Evolutionary conservation across 2,113 vertebrate genomes (phyloP).

Genomic region (Brachypteracias leptosomus): DNA sequence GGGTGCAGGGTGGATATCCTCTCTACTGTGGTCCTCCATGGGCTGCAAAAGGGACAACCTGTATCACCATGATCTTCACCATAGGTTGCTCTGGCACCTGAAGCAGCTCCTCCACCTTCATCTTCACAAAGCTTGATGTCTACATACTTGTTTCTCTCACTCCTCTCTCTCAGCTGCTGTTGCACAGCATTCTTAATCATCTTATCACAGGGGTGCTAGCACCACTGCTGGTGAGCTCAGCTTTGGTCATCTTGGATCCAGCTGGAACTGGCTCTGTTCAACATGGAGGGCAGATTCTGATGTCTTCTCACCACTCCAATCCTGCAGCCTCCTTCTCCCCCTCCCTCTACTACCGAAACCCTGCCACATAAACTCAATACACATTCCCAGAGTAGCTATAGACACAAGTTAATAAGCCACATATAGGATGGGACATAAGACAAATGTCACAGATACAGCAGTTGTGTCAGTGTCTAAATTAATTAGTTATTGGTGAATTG

Average conservation of each 20-base stretch:
- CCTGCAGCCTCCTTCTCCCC: too few relatives aligned
- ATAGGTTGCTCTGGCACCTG: accelerated
- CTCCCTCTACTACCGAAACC: background rate
- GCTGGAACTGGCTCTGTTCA: background rate
- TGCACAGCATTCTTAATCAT: background rate
- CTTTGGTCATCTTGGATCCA: background rate
- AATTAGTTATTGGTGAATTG: background rate
- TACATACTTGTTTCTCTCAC: background rate
- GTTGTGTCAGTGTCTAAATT: background rate
- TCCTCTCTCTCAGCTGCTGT: background rate
- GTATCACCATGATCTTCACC: background rate
- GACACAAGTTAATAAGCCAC: background rate
- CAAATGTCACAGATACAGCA: background rate
- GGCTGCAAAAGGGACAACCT: background rate
- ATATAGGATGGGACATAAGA: background rate
- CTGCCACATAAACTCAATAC: background rate
- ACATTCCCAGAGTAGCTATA: background rate
- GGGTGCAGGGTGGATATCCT: background rate
- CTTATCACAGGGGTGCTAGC: too few relatives aligned
- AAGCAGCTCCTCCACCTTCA: background rate
- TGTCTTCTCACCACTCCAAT: background rate
- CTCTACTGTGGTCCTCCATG: background rate
- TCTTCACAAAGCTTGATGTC: background rate
- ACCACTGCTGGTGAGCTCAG: background rate
- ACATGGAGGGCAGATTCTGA: background rate